Conservation (phyloP, 64 coral and sea anemone species). For the Dendronephthya gigantea region DNA sequence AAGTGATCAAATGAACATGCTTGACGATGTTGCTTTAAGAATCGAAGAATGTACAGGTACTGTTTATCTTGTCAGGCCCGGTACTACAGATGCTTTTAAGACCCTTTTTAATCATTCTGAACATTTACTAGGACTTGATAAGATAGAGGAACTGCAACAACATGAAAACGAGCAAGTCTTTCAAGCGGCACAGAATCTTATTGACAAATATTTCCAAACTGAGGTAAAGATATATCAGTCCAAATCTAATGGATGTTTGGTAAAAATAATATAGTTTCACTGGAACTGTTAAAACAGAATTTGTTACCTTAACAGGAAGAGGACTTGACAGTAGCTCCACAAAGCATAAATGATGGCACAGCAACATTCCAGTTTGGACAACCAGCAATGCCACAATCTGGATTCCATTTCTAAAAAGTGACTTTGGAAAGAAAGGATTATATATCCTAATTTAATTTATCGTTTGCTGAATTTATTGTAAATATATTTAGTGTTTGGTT, state of each 20-base stretch:
- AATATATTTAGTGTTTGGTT: neutral
- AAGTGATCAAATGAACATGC: neutral
- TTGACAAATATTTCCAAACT: conserved; percentile 10
- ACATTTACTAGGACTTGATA: neutral
- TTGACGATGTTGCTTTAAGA: neutral
- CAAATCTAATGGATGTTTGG: no score
- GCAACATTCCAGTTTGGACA: neutral
- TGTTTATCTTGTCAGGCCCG: no score
- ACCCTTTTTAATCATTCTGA: no score
- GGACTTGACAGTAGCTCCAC: neutral
- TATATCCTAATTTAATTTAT: neutral
- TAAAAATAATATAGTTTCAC: no score
- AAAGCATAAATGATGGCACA: neutral
- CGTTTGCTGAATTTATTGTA: neutral
- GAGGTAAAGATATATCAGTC: neutral
- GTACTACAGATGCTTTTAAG: no score
- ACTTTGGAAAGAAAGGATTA: neutral
- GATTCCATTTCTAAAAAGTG: neutral
- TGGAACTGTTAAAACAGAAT: no score
- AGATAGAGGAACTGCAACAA: neutral
- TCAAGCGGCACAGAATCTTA: neutral
- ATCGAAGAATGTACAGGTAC: neutral
- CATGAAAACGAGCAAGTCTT: conserved; percentile 5
- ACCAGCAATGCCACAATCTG: neutral
- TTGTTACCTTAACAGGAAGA: neutral